Evolutionary conservation across 2,888 invertebrate genomes (phyloP).

Genomic region (Drosophila antonietae): DNA sequence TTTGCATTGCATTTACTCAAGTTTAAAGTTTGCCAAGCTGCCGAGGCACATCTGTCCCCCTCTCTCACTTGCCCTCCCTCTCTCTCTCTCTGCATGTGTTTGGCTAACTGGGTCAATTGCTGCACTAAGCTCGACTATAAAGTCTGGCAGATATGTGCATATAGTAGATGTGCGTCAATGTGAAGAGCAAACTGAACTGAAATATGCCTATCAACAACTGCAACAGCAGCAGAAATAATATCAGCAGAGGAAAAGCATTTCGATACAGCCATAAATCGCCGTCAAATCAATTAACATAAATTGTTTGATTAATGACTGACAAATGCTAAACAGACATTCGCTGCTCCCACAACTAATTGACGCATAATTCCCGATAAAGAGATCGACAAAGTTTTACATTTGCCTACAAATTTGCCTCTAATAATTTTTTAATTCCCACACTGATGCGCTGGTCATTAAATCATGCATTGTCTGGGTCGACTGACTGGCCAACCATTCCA

Average conservation of each 20-base stretch:
- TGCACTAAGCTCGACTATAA: slow-evolving; percentile 40
- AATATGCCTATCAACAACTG: slow-evolving; percentile 14
- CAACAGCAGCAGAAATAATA: not conserved
- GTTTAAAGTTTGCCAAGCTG: slow-evolving; percentile 48
- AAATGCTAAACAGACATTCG: slow-evolving; percentile 63
- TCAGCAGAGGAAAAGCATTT: not conserved
- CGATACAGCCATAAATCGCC: slow-evolving; percentile 64
- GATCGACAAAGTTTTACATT: slow-evolving; percentile 51
- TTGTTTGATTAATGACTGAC: slow-evolving; percentile 74
- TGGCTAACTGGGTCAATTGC: slow-evolving; percentile 67
- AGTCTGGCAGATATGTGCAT: slow-evolving; percentile 1
- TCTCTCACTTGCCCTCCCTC: not conserved
- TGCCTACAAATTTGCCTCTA: slow-evolving; percentile 44
- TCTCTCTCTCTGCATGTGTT: slow-evolving; percentile 1
- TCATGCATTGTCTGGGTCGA: slow-evolving; percentile 64
- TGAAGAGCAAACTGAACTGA: slow-evolving; percentile 10
- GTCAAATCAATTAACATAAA: slow-evolving; percentile 79
- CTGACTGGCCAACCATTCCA: not conserved
- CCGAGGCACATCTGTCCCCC: not conserved
- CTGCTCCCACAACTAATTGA: slow-evolving; percentile 60
- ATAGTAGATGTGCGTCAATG: slow-evolving; percentile 6
- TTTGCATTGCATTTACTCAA: slow-evolving; percentile 52
- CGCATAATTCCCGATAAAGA: slow-evolving; percentile 58
- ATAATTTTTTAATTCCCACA: slow-evolving; percentile 75
- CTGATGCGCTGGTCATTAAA: slow-evolving; percentile 61